Percentiles rank a stretch among this genome's conserved stretches.
Conservation (phyloP, 2,797 vertebrate species). For the Synanceia verrucosa region DNA sequence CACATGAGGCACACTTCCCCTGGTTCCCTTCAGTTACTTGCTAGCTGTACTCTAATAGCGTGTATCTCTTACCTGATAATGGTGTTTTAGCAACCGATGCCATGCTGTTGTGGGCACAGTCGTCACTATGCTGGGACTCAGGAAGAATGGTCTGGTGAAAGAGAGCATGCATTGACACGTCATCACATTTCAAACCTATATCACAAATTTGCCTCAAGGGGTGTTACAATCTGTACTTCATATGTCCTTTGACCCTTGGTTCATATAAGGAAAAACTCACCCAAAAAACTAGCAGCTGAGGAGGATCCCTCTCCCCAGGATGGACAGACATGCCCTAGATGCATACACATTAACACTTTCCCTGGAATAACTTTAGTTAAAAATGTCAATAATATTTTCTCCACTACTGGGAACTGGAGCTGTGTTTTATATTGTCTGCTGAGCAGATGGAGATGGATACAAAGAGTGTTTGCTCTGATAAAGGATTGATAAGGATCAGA, state of each 20-base stretch:
- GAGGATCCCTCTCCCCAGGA: not conserved
- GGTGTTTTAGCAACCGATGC: slow-evolving; percentile 69
- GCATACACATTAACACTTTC: not conserved
- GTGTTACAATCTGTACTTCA: not conserved
- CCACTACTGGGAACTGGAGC: slow-evolving; percentile 6
- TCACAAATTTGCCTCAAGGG: not conserved
- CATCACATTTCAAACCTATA: not conserved
- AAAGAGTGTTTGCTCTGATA: slow-evolving; percentile 42
- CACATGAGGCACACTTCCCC: not conserved
- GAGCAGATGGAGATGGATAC: slow-evolving; percentile 13
- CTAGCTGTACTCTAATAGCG: not conserved
- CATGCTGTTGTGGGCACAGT: slow-evolving; percentile 68
- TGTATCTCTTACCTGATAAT: slow-evolving; percentile 65
- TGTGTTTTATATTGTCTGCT: slow-evolving; percentile 17
- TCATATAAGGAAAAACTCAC: not conserved
- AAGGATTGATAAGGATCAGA: slow-evolving; percentile 62
- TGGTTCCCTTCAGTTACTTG: not conserved
- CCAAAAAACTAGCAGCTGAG: not conserved
- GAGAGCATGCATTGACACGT: slow-evolving; percentile 1
- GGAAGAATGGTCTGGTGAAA: slow-evolving; percentile 66
- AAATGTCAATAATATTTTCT: slow-evolving; percentile 20
- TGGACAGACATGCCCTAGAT: not conserved
- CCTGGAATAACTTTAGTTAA: not conserved
- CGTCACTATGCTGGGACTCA: slow-evolving; percentile 65
- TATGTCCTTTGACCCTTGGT: not conserved